Evolutionary conservation across 2,113 vertebrate species (phyloP).

Genomic region (Mustela lutreola): DNA sequence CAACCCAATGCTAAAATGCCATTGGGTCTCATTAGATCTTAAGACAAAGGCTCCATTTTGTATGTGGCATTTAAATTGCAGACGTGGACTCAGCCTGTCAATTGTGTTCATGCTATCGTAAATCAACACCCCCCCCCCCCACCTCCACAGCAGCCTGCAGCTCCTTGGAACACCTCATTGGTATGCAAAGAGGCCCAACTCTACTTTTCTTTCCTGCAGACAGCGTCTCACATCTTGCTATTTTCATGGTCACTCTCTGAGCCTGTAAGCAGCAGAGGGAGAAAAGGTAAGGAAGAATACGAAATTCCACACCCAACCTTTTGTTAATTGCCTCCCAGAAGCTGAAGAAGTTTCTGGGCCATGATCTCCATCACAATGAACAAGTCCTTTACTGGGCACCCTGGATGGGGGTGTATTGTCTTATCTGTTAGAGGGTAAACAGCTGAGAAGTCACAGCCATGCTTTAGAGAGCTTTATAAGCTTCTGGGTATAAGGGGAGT

Average conservation of each 20-base stretch:
- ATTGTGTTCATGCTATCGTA: background rate
- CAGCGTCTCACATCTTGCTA: constrained; percentile 37
- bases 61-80: constrained; percentile 65
- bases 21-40: constrained; percentile 22
- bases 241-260: constrained; percentile 49
- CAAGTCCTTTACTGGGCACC: background rate
- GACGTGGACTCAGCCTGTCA: background rate
- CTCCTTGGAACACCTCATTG: background rate
- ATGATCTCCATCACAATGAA: constrained; percentile 60
- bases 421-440: background rate
- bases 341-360: background rate
- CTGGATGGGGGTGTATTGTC: background rate
- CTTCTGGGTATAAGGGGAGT: background rate
- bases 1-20: background rate
- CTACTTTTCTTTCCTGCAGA: background rate
- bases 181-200: constrained; percentile 28
- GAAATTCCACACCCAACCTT: background rate
- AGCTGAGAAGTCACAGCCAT: background rate
- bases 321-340: constrained; percentile 35
- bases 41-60: background rate
- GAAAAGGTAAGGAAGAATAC: background rate
- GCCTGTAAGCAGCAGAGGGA: constrained; percentile 8
- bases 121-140: background rate
- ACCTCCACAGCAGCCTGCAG: background rate
- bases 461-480: background rate